phyloP scores from a whole-genome alignment of 2,113 vertebrate genomes.

The Equus quagga region DNA sequence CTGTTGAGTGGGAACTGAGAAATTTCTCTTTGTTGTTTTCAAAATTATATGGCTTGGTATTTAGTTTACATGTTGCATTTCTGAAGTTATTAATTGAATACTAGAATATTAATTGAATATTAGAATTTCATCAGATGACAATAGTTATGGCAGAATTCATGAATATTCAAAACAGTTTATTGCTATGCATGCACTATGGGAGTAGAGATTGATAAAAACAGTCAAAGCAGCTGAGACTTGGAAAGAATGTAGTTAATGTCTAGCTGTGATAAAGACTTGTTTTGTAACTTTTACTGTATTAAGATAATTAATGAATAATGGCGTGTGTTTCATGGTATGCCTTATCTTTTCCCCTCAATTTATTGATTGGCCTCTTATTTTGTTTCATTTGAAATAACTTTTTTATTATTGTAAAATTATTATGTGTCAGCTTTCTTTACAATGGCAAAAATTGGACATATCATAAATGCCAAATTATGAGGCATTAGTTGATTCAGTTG shows the following conservation, averaged over 20 bases:
- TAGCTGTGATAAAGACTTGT: not conserved
- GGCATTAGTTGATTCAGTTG: not conserved
- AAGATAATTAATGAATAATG: not conserved
- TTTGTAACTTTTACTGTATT: constrained; percentile 12
- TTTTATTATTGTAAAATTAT: not conserved
- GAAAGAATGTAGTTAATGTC: not conserved
- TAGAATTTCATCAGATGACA: constrained; percentile 10
- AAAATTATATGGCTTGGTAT: constrained; percentile 13
- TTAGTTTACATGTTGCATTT: constrained; percentile 43
- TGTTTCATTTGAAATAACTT: not conserved
- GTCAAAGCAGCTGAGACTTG: not conserved
- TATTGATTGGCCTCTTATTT: not conserved
- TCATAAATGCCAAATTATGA: not conserved
- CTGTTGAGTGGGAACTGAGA: constrained; percentile 55
- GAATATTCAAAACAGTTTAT: not conserved
- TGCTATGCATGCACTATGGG: not conserved
- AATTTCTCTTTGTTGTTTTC: constrained; percentile 49
- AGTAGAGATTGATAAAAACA: not conserved
- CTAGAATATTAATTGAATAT: not conserved
- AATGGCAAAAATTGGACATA: not conserved
- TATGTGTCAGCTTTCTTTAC: not conserved
- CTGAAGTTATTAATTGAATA: constrained; percentile 14
- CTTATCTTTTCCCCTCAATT: not conserved
- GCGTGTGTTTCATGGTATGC: not conserved
- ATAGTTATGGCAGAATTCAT: not conserved